Conservation (phyloP, 1,140 invertebrate species). For the Ganaspis sp. region DNA sequence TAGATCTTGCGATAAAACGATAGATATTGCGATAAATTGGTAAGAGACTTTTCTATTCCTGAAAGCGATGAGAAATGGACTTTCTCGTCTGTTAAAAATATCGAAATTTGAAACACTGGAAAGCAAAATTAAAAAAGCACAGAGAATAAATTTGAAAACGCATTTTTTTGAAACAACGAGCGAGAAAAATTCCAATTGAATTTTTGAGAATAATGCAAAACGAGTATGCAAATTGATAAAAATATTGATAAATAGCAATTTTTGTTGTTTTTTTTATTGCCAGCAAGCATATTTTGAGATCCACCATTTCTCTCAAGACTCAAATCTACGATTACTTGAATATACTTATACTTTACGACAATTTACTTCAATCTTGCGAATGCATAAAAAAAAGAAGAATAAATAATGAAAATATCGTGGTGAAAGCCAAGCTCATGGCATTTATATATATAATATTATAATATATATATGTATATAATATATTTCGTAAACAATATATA, state of each 20-base stretch:
- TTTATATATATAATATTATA: slow-evolving; percentile 47
- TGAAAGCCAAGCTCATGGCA: slow-evolving; percentile 73
- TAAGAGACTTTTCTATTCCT: too few relatives aligned
- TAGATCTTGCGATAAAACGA: too few relatives aligned
- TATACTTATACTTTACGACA: slow-evolving; percentile 75
- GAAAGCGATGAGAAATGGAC: too few relatives aligned
- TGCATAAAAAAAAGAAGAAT: slow-evolving; percentile 68
- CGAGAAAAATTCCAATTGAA: too few relatives aligned
- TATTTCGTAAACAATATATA: not conserved
- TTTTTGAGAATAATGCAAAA: not conserved
- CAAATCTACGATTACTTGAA: slow-evolving; percentile 73
- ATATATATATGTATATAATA: slow-evolving; percentile 11
- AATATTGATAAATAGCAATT: not conserved
- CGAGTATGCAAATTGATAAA: not conserved
- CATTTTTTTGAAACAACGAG: too few relatives aligned
- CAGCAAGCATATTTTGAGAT: slow-evolving; percentile 73
- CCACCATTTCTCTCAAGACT: slow-evolving; percentile 70
- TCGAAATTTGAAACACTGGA: too few relatives aligned
- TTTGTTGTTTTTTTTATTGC: not conserved
- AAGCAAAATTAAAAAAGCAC: too few relatives aligned
- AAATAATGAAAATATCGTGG: slow-evolving; percentile 72
- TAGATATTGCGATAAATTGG: too few relatives aligned
- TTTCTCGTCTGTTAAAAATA: too few relatives aligned
- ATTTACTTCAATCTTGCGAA: slow-evolving; percentile 75
- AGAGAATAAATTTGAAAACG: too few relatives aligned